Percentiles rank a stretch among this genome's conserved stretches.
Conservation (phyloP, 2,888 invertebrate genomes). For the Xanthia togata region DNA sequence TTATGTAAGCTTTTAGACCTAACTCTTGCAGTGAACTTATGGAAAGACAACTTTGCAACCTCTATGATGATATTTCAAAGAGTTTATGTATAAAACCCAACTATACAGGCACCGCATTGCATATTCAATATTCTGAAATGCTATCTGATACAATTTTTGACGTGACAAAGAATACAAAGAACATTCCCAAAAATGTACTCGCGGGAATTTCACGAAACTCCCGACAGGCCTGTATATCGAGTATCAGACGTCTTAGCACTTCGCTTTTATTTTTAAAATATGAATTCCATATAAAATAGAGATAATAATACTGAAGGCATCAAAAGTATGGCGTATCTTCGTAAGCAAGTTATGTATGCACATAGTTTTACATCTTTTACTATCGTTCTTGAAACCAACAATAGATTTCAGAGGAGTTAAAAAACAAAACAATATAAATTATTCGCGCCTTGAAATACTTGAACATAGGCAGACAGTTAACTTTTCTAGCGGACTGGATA, state of each 20-base stretch:
- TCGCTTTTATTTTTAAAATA: conserved; percentile 74
- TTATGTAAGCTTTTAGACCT: conserved; percentile 54
- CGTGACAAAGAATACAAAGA: conserved; percentile 77
- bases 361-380: conserved; percentile 54
- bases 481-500: conserved; percentile 70
- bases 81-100: conserved; percentile 11
- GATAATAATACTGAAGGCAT: conserved; percentile 53
- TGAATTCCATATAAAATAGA: conserved; percentile 69
- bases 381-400: conserved; percentile 35
- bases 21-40: conserved; percentile 40
- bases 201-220: conserved; percentile 73
- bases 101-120: conserved; percentile 34
- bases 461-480: conserved; percentile 57
- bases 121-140: conserved; percentile 73
- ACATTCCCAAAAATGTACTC: conserved; percentile 77
- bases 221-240: conserved; percentile 76
- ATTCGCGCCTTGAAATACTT: conserved; percentile 56
- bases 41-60: conserved; percentile 24
- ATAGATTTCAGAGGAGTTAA: conserved; percentile 38
- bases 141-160: conserved; percentile 77
- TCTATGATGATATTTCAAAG: conserved; percentile 25
- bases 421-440: conserved; percentile 64
- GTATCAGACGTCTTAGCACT: conserved; percentile 78
- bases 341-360: conserved; percentile 52
- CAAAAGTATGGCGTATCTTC: conserved; percentile 34